phyloP scores from a whole-genome alignment of 2,113 vertebrate genomes.

The Lipophrys pholis region DNA sequence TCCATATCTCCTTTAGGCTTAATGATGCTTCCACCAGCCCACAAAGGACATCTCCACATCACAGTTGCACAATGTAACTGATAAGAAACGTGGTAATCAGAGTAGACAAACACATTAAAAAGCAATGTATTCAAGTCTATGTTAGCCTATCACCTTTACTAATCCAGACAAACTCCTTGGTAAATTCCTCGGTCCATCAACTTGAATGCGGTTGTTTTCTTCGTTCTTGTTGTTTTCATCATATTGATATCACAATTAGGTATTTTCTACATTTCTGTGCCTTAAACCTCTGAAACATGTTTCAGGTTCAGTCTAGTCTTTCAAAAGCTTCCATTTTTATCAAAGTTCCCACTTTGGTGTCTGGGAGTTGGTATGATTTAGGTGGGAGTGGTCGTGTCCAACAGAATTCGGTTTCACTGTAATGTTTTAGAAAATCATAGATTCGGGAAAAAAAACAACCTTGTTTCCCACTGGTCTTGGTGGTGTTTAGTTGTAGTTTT shows the following conservation, averaged over 20 bases:
- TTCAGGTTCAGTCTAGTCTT: no score
- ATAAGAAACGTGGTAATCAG: conserved; percentile 22
- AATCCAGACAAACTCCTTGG: background rate
- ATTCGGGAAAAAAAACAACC: no score
- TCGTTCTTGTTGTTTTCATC: background rate
- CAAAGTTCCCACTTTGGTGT: no score
- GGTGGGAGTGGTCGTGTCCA: no score
- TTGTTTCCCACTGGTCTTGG: no score
- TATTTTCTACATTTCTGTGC: no score
- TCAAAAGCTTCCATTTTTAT: no score
- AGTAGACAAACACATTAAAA: conserved; percentile 4
- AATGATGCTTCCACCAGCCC: conserved; percentile 12
- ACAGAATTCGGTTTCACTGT: no score
- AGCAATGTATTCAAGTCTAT: background rate
- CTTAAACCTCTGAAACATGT: no score
- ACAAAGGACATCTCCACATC: background rate
- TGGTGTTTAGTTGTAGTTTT: no score
- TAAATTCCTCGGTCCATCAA: background rate
- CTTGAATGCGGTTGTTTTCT: background rate
- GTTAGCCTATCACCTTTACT: background rate
- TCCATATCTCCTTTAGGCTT: conserved; percentile 40
- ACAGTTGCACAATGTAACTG: conserved; percentile 1
- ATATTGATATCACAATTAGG: background rate
- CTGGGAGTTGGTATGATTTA: no score
- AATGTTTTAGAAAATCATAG: no score